Evolutionary conservation across 2,113 vertebrate genomes (phyloP), one percentile per base, ranked within the genome.

Genomic region (Asarcornis scutulata): DNA sequence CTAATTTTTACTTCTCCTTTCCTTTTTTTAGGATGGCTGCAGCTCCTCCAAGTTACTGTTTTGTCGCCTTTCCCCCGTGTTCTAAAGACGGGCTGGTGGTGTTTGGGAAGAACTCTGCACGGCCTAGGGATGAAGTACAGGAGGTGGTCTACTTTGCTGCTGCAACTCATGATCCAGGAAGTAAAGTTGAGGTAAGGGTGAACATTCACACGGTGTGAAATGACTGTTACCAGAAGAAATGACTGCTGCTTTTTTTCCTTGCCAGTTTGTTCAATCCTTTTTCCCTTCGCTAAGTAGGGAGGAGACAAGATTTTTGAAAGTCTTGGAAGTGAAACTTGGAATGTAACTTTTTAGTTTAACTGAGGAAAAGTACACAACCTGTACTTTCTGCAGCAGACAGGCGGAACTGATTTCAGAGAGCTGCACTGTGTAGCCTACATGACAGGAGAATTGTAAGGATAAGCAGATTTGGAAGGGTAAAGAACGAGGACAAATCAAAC

Each of bases 71-170:
- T 87, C 98, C 98, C 4, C 98, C 98, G 0, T 94, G 95, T 83
- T 97, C 98, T 4, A 98, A 96, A 94, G 98, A 98, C 6, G 97
- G 97, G 8, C 89, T 97, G 93, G 98, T 98, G 86, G 94, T 98
- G 3, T 98, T 98, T 93, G 98, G 98, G 16, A 98, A 98, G 87
- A 98, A 98, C 72, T 98, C 98, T 40, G 98, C 98, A 15, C 96
- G 98, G 40, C 98, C 98, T 50, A 94, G 98, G 89, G 98, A 98
- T 94, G 98, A 98, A 80, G 98, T 98, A 1, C 98, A 98, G 77
- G 98, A 98, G 86, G 97, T 98, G 13, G 97, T 98, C 62, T 98
- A 98, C 89, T 97, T 98, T 52, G 82, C 98, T 4, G 93, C 97
- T 1, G 95, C 97, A 40, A 73, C 88, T 59, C 97, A 98, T 4